Percentiles rank a stretch among this genome's conserved stretches.
These are phyloP conservation scores for Cotesia chilonis DNA, from an alignment of 1,140 invertebrate genomes.

Conservation along the genomic window DNA sequence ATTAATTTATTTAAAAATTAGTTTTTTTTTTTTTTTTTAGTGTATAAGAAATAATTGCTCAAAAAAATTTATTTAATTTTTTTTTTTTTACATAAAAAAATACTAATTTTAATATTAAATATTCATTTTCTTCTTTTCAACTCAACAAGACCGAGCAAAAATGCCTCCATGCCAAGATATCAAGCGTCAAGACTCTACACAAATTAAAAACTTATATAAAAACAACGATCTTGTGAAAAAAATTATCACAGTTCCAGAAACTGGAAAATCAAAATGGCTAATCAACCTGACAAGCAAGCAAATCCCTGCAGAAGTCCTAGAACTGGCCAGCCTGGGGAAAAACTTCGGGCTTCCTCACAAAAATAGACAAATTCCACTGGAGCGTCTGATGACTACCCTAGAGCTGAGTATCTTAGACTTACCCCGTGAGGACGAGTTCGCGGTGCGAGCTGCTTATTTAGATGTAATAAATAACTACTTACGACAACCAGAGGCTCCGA, in stretches of 20 bases:
- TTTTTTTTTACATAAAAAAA: no score
- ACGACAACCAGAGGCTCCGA: neutral
- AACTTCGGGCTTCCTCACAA: conserved; percentile 34
- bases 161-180: no score
- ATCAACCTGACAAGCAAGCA: conserved; percentile 18
- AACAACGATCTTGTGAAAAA: no score
- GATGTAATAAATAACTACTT: conserved; percentile 19
- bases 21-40: no score
- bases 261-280: conserved; percentile 13
- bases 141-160: no score
- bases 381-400: conserved; percentile 3
- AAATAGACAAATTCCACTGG: neutral
- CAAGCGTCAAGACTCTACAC: no score
- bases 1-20: no score
- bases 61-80: no score
- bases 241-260: neutral
- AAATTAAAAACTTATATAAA: no score
- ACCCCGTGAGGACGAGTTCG: neutral
- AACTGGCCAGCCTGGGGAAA: conserved; percentile 32
- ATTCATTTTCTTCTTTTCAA: no score
- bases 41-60: no score
- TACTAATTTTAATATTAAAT: no score
- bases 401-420: conserved; percentile 22
- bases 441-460: neutral
- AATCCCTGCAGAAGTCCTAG: conserved; percentile 33